phyloP scores from a whole-genome alignment of 2,888 invertebrate genomes.

The Nebria brevicollis region DNA sequence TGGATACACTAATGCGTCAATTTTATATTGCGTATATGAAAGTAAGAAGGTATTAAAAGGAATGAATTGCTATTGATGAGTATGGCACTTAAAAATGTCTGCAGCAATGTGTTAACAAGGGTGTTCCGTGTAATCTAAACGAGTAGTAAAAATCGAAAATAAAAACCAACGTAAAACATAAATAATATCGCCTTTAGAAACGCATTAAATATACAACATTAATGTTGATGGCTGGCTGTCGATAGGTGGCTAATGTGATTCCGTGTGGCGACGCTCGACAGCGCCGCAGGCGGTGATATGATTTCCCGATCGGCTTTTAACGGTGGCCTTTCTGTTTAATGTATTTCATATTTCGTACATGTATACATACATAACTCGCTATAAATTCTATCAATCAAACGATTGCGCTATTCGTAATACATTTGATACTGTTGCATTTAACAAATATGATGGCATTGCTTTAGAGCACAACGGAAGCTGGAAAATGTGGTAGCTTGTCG shows the following conservation, averaged over 20 bases:
- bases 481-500: no score
- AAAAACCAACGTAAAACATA: constrained; percentile 18
- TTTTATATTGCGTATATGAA: no score
- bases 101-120: constrained; percentile 18
- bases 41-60: no score
- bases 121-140: constrained; percentile 33
- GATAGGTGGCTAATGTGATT: constrained; percentile 48
- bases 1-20: no score
- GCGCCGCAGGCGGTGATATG: constrained; percentile 40
- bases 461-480: no score
- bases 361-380: background rate
- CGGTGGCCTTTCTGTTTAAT: constrained; percentile 50
- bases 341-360: constrained; percentile 47
- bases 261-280: constrained; percentile 45
- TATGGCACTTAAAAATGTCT: background rate
- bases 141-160: constrained; percentile 30
- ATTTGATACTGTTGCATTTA: no score
- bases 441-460: no score
- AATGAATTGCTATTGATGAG: no score
- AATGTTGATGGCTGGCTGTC: constrained; percentile 18
- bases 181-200: constrained; percentile 14
- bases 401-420: background rate
- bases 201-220: background rate
- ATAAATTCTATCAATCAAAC: background rate
- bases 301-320: constrained; percentile 52